These are phyloP conservation scores for Argyrosomus japonicus DNA, from an alignment of 2,113 vertebrate genomes.

Conservation along the genomic window DNA sequence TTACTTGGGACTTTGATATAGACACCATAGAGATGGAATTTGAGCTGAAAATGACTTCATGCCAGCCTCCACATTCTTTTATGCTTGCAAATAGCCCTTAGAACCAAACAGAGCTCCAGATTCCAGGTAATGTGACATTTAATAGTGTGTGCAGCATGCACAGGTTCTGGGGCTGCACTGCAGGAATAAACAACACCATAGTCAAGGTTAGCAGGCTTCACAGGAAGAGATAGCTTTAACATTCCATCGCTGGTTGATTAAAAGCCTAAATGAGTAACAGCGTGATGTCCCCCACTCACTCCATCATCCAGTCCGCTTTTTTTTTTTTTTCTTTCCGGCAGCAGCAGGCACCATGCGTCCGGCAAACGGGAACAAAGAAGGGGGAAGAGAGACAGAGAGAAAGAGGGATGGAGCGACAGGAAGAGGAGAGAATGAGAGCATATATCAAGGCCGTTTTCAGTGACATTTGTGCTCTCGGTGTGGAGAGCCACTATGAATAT, in stretches of 20 bases:
- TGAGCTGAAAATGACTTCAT: slow-evolving; percentile 30
- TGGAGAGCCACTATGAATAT: slow-evolving; percentile 82
- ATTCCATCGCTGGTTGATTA: slow-evolving; percentile 71
- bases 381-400: slow-evolving; percentile 65
- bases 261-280: slow-evolving; percentile 74
- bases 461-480: slow-evolving; percentile 79
- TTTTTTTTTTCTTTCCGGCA: slow-evolving; percentile 52
- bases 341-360: slow-evolving; percentile 67
- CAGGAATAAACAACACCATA: slow-evolving; percentile 49
- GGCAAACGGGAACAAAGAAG: slow-evolving; percentile 74
- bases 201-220: slow-evolving; percentile 54
- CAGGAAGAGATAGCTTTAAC: slow-evolving; percentile 58
- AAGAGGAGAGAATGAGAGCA: slow-evolving; percentile 79
- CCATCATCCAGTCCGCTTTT: slow-evolving; percentile 61
- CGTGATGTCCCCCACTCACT: slow-evolving; percentile 65
- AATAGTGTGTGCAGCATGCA: slow-evolving; percentile 37
- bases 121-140: slow-evolving; percentile 62
- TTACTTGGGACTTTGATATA: slow-evolving; percentile 8
- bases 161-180: slow-evolving; percentile 28
- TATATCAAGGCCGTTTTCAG: slow-evolving; percentile 78
- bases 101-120: slow-evolving; percentile 29
- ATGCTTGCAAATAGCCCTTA: slow-evolving; percentile 27
- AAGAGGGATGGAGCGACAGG: slow-evolving; percentile 80
- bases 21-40: not conserved
- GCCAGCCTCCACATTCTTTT: slow-evolving; percentile 27